Evolutionary conservation across 2,797 vertebrate genomes (phyloP).

Genomic region (Florisuga fusca): DNA sequence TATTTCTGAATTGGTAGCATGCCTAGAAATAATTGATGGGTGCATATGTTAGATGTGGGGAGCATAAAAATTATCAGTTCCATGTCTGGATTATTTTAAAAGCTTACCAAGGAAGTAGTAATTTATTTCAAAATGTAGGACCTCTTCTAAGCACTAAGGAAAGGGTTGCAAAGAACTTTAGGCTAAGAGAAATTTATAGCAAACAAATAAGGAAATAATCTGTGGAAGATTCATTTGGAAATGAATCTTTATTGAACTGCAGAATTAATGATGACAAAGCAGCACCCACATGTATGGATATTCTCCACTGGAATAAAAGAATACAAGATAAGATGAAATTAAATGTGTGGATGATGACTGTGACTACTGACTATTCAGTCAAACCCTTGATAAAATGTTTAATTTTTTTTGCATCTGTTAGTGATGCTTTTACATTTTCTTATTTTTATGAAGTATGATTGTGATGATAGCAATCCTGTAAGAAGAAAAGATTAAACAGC

Average conservation of each 20-base stretch:
- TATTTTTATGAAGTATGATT: background rate
- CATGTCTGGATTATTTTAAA: background rate
- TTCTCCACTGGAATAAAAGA: background rate
- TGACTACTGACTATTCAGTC: background rate
- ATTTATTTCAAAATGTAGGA: background rate
- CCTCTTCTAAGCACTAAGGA: background rate
- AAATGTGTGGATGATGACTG: background rate
- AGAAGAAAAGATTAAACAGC: background rate
- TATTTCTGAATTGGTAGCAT: background rate
- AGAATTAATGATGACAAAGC: background rate
- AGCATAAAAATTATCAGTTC: background rate
- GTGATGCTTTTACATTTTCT: background rate
- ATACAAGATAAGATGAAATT: background rate
- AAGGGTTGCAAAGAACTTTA: background rate
- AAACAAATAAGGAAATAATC: background rate
- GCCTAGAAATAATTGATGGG: background rate
- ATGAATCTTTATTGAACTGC: background rate
- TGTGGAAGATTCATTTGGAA: slow-evolving; percentile 7
- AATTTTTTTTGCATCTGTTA: background rate
- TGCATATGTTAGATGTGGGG: background rate
- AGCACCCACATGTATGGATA: background rate
- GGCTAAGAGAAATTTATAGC: background rate
- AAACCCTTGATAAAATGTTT: background rate
- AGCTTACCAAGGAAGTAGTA: background rate
- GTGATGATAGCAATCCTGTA: background rate